Conservation (phyloP, 1,140 invertebrate species). For the Papilio xuthus region DNA sequence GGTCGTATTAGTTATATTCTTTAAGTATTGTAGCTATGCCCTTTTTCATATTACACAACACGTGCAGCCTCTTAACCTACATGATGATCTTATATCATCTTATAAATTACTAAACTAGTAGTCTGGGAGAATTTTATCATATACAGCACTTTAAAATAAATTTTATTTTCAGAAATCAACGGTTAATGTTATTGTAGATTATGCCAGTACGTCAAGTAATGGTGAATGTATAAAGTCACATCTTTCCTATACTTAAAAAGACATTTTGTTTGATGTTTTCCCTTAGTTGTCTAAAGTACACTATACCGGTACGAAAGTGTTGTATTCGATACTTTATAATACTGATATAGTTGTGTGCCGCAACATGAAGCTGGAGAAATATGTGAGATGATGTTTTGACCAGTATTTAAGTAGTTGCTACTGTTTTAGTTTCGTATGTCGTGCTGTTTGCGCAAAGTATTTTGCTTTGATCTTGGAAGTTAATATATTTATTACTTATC, state of each 20-base stretch:
- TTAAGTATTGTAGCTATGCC: not conserved
- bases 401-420: no score
- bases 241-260: not conserved
- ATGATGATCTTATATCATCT: not conserved
- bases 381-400: no score
- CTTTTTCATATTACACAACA: not conserved
- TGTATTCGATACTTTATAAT: not conserved
- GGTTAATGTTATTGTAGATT: not conserved
- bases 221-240: not conserved
- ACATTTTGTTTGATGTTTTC: not conserved
- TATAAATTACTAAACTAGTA: not conserved
- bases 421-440: no score
- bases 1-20: no score
- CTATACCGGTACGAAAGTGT: not conserved
- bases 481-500: no score
- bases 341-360: no score
- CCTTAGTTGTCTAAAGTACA: not conserved
- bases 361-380: no score
- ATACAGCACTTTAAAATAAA: not conserved
- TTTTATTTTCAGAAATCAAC: no score
- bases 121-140: not conserved
- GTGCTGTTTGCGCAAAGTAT: no score
- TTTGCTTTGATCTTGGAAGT: no score
- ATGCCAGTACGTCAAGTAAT: not conserved
- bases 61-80: constrained; percentile 12